phyloP scores from a whole-genome alignment of 2,888 invertebrate genomes.

The Crocallis elinguaria region DNA sequence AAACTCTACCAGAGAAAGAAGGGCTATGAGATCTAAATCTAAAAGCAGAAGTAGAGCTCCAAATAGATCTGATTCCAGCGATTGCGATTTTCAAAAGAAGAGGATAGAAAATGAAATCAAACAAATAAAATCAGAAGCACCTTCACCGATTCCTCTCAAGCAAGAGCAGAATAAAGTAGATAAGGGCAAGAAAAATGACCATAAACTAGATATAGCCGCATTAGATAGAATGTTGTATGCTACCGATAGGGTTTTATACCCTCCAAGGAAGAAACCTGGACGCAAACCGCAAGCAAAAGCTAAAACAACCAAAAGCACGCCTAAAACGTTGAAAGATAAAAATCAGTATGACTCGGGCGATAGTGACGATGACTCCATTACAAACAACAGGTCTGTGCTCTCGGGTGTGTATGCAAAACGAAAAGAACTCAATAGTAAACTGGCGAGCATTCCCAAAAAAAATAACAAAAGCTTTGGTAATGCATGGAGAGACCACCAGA shows the following conservation, averaged over 20 bases:
- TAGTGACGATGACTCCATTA: constrained; percentile 68
- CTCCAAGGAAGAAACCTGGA: constrained; percentile 90
- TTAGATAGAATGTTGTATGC: constrained; percentile 89
- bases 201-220: constrained; percentile 82
- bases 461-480: constrained; percentile 69
- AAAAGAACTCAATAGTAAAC: constrained; percentile 78
- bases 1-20: constrained; percentile 67
- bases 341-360: constrained; percentile 76
- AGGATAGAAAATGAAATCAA: constrained; percentile 75
- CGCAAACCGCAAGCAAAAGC: constrained; percentile 84
- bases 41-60: constrained; percentile 73
- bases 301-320: constrained; percentile 59
- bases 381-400: constrained; percentile 71
- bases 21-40: constrained; percentile 75
- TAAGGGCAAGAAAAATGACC: constrained; percentile 70
- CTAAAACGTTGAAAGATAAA: constrained; percentile 76
- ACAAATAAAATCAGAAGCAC: constrained; percentile 79
- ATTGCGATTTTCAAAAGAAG: constrained; percentile 75
- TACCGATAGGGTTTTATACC: constrained; percentile 90
- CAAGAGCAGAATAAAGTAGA: constrained; percentile 76
- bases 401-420: constrained; percentile 82
- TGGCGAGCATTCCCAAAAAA: constrained; percentile 69
- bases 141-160: constrained; percentile 75
- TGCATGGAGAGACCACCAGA: constrained; percentile 78
- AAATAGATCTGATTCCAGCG: constrained; percentile 78